These are phyloP conservation scores for Archips crataeganus DNA, from an alignment of 2,888 invertebrate genomes.

Conservation along the genomic window DNA sequence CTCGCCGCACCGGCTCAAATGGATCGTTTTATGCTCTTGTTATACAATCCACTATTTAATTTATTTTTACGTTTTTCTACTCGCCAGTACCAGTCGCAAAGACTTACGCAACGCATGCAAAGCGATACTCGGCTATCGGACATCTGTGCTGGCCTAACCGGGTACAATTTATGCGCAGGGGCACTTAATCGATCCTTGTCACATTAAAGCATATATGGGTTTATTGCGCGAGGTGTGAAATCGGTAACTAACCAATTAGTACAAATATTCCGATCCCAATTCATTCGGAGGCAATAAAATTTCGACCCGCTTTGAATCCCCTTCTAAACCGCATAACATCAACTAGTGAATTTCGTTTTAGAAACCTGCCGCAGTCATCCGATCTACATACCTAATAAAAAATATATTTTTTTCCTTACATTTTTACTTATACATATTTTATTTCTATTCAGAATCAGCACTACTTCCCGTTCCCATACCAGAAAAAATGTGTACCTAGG, in stretches of 20 bases:
- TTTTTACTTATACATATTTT: too few species aligned
- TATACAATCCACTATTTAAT: too few species aligned
- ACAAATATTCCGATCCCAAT: conserved; percentile 18
- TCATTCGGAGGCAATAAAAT: conserved; percentile 17
- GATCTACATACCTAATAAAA: too few species aligned
- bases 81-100: conserved; percentile 19
- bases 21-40: too few species aligned
- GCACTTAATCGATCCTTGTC: conserved; percentile 41
- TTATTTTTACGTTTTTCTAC: neutral
- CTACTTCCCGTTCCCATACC: too few species aligned
- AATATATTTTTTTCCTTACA: too few species aligned
- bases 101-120: conserved; percentile 19
- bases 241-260: conserved; percentile 37
- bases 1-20: too few species aligned
- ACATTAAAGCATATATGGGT: conserved; percentile 33
- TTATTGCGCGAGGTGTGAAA: conserved; percentile 34
- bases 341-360: too few species aligned
- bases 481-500: too few species aligned
- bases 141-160: conserved; percentile 22
- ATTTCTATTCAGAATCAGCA: too few species aligned
- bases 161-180: conserved; percentile 25
- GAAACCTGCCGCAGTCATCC: too few species aligned
- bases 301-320: neutral
- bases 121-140: conserved; percentile 33
- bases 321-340: too few species aligned